Evolutionary conservation across 2,797 vertebrate species (phyloP), one percentile per base, ranked within the genome.

Genomic region (Hozukius guyotensis): DNA sequence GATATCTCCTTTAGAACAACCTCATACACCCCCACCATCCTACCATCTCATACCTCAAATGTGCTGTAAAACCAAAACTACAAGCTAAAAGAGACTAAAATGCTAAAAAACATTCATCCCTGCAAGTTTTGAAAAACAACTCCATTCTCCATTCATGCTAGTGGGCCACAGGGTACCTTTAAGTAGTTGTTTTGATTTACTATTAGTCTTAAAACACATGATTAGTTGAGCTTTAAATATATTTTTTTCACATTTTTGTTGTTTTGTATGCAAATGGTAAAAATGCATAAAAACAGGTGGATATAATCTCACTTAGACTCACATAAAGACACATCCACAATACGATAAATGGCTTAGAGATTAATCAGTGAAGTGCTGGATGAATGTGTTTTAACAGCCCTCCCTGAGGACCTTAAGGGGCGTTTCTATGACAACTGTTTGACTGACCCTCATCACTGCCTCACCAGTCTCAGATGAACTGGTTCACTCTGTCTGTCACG

Each of bases 361-460:
- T 32, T 4, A 32, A 32, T 22, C 38, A 42, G 12, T 66, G 20
- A 57, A 42, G 53, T 10, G 4, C 59, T 31, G 73, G 52, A 18
- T 31, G 52, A 42, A 57, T 14, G n/a, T 31, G 2, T 38, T 13
- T 7, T 34, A 63, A 13, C n/a, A 13, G 34, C 32, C 61, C n/a
- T 38, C 61, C 61, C 11, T 13, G n/a, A 36, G n/a, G n/a, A 63
- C 34, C n/a, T 24, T 14, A 14, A 63, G 10, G 60, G 31, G 3
- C 11, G 32, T 66, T 75, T 66, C 73, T 24, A 46, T 75, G 73
- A 66, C 36, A 32, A 49, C 53, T 55, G 24, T n/a, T 49, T 57
- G 20, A 57, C 34, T 57, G 20, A 59, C 74, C 29, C 29, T 46
- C 34, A 31, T 66, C 34, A 24, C 32, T 46, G 53, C 34, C 27